phyloP scores from a whole-genome alignment of 2,797 vertebrate genomes.

The Dromococcyx pavoninus region DNA sequence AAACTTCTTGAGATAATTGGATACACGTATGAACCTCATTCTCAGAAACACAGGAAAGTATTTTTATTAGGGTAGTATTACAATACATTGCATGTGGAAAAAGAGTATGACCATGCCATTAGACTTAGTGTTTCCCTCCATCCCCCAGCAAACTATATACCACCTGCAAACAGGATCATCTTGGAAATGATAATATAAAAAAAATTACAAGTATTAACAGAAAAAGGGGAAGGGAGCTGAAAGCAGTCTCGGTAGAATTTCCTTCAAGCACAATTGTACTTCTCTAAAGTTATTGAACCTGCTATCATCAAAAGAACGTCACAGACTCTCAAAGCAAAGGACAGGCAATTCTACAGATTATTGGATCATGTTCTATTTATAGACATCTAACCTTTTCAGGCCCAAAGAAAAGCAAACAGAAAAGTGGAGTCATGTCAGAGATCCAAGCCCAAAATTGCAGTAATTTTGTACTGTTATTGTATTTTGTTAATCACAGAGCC shows the following conservation, averaged over 20 bases:
- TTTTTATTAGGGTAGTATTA: not conserved
- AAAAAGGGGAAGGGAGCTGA: not conserved
- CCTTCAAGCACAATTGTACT: not conserved
- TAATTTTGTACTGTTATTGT: constrained; percentile 52
- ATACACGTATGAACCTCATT: not conserved
- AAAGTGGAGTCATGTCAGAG: not conserved
- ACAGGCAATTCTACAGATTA: constrained; percentile 55
- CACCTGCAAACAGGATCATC: not conserved
- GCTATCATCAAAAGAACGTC: constrained; percentile 50
- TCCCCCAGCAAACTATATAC: not conserved
- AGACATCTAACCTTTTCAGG: constrained; percentile 66
- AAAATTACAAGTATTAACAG: not conserved
- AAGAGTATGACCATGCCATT: not conserved
- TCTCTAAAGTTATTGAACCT: constrained; percentile 1
- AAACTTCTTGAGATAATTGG: not conserved
- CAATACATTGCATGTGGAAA: not conserved
- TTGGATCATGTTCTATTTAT: constrained; percentile 65
- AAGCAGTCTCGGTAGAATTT: not conserved
- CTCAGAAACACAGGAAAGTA: not conserved
- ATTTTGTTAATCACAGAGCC: constrained; percentile 50
- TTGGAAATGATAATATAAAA: not conserved
- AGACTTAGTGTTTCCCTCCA: not conserved
- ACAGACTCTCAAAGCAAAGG: constrained; percentile 49
- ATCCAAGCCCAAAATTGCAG: constrained; percentile 43
- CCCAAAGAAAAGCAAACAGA: constrained; percentile 48